Conservation (phyloP, 2,113 vertebrate genomes). For the Heterochromis multidens region DNA sequence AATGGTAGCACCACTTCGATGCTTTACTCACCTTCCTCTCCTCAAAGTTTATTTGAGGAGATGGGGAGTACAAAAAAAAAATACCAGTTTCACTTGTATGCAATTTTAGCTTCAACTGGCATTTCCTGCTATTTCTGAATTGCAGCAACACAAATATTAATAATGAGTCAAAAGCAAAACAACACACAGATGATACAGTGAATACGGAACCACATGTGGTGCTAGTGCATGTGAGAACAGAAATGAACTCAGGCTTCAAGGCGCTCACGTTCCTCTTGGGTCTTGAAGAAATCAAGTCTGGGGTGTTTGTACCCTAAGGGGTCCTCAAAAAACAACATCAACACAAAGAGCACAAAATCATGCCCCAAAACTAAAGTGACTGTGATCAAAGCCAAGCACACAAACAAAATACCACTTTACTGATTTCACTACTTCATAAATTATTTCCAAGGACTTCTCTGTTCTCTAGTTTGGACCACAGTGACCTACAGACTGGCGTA, state of each 20-base stretch:
- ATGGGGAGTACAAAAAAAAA: background rate
- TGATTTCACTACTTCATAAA: conserved; percentile 10
- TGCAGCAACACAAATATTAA: background rate
- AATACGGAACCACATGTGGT: background rate
- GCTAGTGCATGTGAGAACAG: background rate
- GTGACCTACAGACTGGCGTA: background rate
- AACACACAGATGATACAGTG: background rate
- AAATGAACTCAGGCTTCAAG: background rate
- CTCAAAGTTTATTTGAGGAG: background rate
- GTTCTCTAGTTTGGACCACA: background rate
- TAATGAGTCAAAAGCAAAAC: conserved; percentile 4
- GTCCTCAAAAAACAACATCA: background rate
- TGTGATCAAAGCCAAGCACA: conserved; percentile 8
- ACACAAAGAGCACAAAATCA: conserved; percentile 4
- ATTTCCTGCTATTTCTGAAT: background rate
- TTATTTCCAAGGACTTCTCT: background rate
- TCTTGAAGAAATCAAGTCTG: conserved; percentile 7
- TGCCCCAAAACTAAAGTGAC: background rate
- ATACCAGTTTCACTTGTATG: background rate
- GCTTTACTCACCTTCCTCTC: conserved; percentile 14
- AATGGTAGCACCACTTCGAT: background rate
- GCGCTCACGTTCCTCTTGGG: background rate
- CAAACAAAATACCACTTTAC: conserved; percentile 21
- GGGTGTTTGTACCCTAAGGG: conserved; percentile 7
- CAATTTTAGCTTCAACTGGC: background rate